These are phyloP conservation scores for Mycteria americana DNA, from an alignment of 2,797 vertebrate species.

Conservation along the genomic window DNA sequence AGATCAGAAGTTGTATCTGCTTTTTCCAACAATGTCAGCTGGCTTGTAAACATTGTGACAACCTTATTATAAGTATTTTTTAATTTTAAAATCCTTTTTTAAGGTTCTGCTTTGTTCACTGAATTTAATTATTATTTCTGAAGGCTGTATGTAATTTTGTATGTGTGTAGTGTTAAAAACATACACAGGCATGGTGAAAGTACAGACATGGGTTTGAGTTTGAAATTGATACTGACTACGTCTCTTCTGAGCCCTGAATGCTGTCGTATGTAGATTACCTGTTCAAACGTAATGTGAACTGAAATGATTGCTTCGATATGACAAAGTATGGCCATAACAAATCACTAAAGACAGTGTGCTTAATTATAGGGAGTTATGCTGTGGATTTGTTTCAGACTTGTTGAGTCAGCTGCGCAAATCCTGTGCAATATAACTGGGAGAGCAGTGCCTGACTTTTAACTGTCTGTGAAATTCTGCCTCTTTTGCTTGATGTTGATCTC, in stretches of 20 bases:
- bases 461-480: neutral
- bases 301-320: neutral
- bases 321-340: neutral
- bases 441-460: neutral
- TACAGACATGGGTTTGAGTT: neutral
- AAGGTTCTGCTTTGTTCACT: neutral
- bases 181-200: neutral
- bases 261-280: neutral
- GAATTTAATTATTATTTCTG: neutral
- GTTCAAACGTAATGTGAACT: neutral
- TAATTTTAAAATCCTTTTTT: neutral
- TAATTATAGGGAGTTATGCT: neutral
- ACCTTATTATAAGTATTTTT: neutral
- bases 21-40: neutral
- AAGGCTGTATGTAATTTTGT: neutral
- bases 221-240: neutral
- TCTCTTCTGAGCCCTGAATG: neutral
- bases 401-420: neutral
- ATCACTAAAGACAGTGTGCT: neutral
- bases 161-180: neutral
- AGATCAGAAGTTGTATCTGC: neutral
- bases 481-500: neutral
- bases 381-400: neutral
- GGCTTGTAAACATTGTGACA: fast-evolving
- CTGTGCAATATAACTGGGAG: neutral